These are phyloP conservation scores for Gambelia wislizenii DNA, from an alignment of 2,797 vertebrate species.

Conservation along the genomic window DNA sequence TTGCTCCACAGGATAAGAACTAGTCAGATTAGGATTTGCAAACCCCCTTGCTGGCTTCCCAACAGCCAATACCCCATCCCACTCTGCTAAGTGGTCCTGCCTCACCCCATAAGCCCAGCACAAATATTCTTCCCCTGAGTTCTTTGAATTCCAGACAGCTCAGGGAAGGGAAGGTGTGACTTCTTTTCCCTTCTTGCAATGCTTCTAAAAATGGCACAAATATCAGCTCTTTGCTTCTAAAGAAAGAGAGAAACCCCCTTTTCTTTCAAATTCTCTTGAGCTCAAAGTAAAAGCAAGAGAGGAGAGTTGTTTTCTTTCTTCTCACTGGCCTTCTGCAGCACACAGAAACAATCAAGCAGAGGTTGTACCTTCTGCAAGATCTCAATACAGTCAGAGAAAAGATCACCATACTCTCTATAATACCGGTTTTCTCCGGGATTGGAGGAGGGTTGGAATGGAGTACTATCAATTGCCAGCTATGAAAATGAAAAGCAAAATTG, in stretches of 20 bases:
- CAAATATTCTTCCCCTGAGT: neutral
- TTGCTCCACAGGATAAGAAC: conserved; percentile 19
- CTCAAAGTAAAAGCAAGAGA: neutral
- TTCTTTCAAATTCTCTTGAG: neutral
- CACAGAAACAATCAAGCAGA: neutral
- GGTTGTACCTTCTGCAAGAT: neutral
- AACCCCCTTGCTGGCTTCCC: neutral
- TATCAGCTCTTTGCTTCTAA: neutral
- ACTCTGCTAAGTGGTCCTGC: neutral
- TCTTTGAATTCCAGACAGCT: neutral
- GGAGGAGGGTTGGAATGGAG: neutral
- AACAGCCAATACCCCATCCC: neutral
- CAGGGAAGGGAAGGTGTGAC: neutral
- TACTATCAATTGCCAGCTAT: neutral
- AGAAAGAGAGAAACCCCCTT: neutral
- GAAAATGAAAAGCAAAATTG: neutral
- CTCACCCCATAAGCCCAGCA: neutral
- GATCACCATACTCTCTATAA: neutral
- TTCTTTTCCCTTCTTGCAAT: neutral
- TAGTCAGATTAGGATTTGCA: conserved; percentile 14
- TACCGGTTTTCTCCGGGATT: neutral
- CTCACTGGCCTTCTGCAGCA: neutral
- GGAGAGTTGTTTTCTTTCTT: neutral
- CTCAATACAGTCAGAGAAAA: neutral
- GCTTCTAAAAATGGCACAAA: neutral